phyloP scores from a whole-genome alignment of 2,888 invertebrate genomes.

The Synanthedon andrenaeformis region DNA sequence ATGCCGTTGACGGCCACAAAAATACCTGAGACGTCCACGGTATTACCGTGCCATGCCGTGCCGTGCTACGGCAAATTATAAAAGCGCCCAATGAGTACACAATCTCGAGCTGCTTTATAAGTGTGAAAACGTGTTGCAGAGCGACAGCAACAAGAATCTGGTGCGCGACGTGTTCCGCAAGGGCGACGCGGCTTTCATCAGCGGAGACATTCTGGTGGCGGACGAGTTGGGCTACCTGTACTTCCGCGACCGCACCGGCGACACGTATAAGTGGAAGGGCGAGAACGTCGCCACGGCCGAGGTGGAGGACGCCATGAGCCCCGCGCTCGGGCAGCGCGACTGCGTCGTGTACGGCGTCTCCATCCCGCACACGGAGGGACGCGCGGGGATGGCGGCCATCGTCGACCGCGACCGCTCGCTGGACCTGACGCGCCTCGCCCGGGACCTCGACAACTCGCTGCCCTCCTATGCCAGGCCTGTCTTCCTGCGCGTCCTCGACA shows the following conservation, averaged over 20 bases:
- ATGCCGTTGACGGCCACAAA: no score
- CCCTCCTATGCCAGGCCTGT: slow-evolving; percentile 91
- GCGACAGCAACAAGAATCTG: slow-evolving; percentile 87
- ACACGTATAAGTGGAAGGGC: slow-evolving; percentile 92
- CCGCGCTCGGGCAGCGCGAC: slow-evolving; percentile 78
- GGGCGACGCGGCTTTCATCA: slow-evolving; percentile 92
- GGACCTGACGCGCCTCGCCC: slow-evolving; percentile 71
- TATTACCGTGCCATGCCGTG: no score
- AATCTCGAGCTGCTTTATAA: no score
- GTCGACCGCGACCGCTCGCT: slow-evolving; percentile 75
- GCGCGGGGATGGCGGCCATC: slow-evolving; percentile 94
- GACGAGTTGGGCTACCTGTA: slow-evolving; percentile 94
- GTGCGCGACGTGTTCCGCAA: slow-evolving; percentile 82
- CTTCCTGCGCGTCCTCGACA: slow-evolving; percentile 83
- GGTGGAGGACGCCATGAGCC: slow-evolving; percentile 90
- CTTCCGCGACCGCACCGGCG: slow-evolving; percentile 91
- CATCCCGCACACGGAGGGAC: slow-evolving; percentile 85
- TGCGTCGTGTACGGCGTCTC: slow-evolving; percentile 93
- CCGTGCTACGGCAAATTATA: no score
- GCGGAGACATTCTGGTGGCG: slow-evolving; percentile 89
- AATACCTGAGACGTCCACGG: no score
- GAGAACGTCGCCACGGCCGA: slow-evolving; percentile 98
- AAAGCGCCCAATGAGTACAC: no score
- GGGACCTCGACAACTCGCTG: slow-evolving; percentile 77
- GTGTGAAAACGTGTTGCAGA: slow-evolving; percentile 28